Evolutionary conservation across 23 tunicate species (phyloP).

Genomic region (Botrylloides violaceus): DNA sequence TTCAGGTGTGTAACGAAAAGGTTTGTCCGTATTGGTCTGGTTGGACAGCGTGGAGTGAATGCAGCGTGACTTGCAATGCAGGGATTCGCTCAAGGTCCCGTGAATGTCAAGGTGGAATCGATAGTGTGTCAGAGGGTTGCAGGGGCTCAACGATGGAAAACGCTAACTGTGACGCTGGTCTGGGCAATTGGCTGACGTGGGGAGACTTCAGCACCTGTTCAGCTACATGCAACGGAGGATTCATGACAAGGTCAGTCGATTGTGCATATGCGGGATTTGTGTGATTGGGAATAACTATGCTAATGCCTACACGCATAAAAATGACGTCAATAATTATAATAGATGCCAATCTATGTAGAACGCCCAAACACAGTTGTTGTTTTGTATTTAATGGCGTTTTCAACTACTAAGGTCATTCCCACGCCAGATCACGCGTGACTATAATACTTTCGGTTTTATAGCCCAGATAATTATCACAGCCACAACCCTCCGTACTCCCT

Average conservation of each 20-base stretch:
- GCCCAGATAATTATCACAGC: no score
- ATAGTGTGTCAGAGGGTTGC: slow-evolving; percentile 48
- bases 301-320: not conserved
- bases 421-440: no score
- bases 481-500: no score
- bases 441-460: no score
- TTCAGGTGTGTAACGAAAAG: slow-evolving; percentile 44
- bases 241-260: slow-evolving; percentile 26
- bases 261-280: no score
- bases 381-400: no score
- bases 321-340: no score
- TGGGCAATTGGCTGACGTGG: slow-evolving; percentile 56
- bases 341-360: no score
- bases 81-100: slow-evolving; percentile 46
- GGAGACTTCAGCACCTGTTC: slow-evolving; percentile 46
- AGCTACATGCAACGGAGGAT: slow-evolving; percentile 80
- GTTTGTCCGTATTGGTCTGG: slow-evolving; percentile 87
- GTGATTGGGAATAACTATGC: not conserved
- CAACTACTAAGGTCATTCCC: no score
- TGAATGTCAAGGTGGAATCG: slow-evolving; percentile 50
- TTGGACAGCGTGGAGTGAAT: slow-evolving; percentile 73
- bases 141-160: slow-evolving; percentile 26
- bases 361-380: no score
- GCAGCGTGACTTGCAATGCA: slow-evolving; percentile 75
- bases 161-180: slow-evolving; percentile 48